Base-by-base conservation (phyloP, 2,113 vertebrate genomes). In the Callospermophilus lateralis region DNA sequence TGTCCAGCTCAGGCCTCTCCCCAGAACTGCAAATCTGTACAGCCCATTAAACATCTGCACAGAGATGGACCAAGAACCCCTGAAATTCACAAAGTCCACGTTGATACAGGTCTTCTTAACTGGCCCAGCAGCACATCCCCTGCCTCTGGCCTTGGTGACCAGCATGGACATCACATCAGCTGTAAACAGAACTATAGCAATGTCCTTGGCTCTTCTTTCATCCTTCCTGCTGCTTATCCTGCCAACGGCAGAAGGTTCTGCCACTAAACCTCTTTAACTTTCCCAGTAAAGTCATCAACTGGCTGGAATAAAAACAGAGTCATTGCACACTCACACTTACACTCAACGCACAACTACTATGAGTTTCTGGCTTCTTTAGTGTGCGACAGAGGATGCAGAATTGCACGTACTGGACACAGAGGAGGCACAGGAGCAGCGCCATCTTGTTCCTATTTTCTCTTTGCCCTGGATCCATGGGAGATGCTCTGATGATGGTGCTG, bases 1-100 rank as follows among this genome's bases (percentile, higher is more conserved):
- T 77, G 37, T 45, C 37, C 11, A 32, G 30, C 70, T 83, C 39
- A 93, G 22, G n/a, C 24, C 26, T 86, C 61, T 83, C 89, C 93
- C 72, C 19, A 61, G 89, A 90, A 94, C 55, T 85, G 48, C 55
- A 92, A 70, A 90, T 74, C 34, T 77, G 24, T 53, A 83, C 12
- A n/a, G 63, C 30, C 58, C 65, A 1, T 70, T 92, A 92, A 48
- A 39, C 45, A 61, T 4, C 55, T 39, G 61, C 28, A 76, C 9
- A 0, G 70, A 9, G 30, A 34, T 13, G 68, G 63, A 39, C 65
- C 37, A 19, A 84, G 58, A 76, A 78, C 70, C 53, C 24, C 48
- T 87, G 22, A 34, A 22, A 63, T 74, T 84, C 87, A 16, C 70
- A 89, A 84, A 17, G 81, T 53, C 61, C 12, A 22, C 1, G 4